phyloP scores from a whole-genome alignment of 1,140 invertebrate genomes.

The Drosophila arawakana region DNA sequence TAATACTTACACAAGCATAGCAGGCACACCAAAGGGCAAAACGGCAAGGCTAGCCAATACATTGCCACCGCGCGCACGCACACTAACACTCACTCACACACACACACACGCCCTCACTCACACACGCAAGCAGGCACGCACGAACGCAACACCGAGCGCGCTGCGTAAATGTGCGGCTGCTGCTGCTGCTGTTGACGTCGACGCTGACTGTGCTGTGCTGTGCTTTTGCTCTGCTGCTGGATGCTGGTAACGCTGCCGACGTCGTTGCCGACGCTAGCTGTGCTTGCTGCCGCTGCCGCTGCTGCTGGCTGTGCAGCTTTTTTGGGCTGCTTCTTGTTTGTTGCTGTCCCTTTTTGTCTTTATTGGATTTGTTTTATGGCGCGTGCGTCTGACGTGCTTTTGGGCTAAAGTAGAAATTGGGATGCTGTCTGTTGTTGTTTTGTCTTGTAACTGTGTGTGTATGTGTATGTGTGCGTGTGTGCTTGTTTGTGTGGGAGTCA shows the following conservation, averaged over 20 bases:
- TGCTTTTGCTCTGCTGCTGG: constrained; percentile 19
- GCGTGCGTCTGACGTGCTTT: constrained; percentile 59
- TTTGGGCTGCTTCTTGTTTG: constrained; percentile 20
- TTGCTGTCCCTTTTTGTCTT: constrained; percentile 40
- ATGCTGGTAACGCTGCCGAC: constrained; percentile 21
- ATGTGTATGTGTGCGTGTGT: too few species aligned
- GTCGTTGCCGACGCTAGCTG: constrained; percentile 7
- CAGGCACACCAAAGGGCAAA: constrained; percentile 71
- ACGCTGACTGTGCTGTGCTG: constrained; percentile 19
- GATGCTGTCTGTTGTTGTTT: background rate
- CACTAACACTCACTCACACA: constrained; percentile 16
- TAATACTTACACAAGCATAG: constrained; percentile 72
- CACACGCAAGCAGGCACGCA: constrained; percentile 32
- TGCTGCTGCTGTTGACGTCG: constrained; percentile 15
- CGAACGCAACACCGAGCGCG: constrained; percentile 29
- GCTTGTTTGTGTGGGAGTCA: too few species aligned
- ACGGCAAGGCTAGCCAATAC: constrained; percentile 70
- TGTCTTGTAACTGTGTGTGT: too few species aligned
- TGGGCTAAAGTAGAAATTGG: background rate
- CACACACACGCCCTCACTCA: constrained; percentile 16
- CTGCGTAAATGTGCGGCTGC: constrained; percentile 36
- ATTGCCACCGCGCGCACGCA: constrained; percentile 54
- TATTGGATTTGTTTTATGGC: constrained; percentile 44
- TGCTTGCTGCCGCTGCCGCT: background rate
- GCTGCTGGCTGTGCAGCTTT: constrained; percentile 20